Conservation (phyloP, 1,140 invertebrate genomes). For the Tetragonula clypearis region DNA sequence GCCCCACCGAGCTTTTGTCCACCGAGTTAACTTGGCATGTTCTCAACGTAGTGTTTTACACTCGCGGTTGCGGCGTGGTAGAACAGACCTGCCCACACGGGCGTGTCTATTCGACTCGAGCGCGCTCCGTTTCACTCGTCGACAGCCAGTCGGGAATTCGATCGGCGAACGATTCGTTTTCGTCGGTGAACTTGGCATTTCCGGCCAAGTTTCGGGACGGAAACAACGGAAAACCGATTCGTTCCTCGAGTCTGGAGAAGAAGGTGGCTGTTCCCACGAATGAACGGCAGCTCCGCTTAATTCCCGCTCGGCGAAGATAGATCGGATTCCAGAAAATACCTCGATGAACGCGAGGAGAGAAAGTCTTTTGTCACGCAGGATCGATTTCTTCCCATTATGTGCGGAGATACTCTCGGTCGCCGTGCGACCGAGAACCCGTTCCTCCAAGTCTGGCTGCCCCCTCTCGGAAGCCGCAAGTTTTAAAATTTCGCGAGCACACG, state of each 20-base stretch:
- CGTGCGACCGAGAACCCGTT: neutral
- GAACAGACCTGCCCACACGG: too few relatives aligned
- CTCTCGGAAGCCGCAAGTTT: constrained; percentile 53
- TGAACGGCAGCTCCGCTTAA: constrained; percentile 37
- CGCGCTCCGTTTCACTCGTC: neutral
- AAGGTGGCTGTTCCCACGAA: neutral
- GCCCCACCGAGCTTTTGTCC: neutral
- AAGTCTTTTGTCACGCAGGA: constrained; percentile 48
- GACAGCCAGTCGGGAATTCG: neutral
- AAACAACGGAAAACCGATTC: neutral
- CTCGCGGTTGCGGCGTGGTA: neutral
- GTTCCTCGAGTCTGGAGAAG: neutral
- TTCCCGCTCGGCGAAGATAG: constrained; percentile 53
- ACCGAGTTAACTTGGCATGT: neutral
- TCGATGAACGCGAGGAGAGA: constrained; percentile 38
- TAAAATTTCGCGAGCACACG: constrained; percentile 50
- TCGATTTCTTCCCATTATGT: constrained; percentile 55
- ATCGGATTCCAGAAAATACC: constrained; percentile 59
- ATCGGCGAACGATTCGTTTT: constrained; percentile 20
- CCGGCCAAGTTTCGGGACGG: too few relatives aligned
- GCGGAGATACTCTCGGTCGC: constrained; percentile 47
- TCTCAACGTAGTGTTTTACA: constrained; percentile 4
- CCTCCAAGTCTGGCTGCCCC: too few relatives aligned
- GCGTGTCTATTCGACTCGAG: neutral
- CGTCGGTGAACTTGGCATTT: neutral